phyloP scores from a whole-genome alignment of 2,888 invertebrate genomes.

The Limenitis arthemis region DNA sequence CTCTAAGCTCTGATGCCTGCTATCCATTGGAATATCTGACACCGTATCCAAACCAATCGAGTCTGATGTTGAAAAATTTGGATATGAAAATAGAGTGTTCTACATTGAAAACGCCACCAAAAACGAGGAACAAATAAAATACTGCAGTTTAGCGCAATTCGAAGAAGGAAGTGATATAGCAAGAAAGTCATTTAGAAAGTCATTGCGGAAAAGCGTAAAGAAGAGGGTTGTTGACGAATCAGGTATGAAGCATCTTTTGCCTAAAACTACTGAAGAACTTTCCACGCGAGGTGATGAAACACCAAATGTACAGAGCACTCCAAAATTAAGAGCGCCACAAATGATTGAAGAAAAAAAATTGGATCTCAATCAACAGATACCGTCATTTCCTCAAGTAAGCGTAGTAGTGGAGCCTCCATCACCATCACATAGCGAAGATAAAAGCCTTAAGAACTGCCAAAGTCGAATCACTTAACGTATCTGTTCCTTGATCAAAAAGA shows the following conservation, averaged over 20 bases:
- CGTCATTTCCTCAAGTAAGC: slow-evolving; percentile 75
- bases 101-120: slow-evolving; percentile 67
- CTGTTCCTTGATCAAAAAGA: slow-evolving; percentile 56
- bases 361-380: slow-evolving; percentile 24
- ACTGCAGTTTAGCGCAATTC: slow-evolving; percentile 86
- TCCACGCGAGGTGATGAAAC: slow-evolving; percentile 32
- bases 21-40: slow-evolving; percentile 65
- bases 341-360: slow-evolving; percentile 13
- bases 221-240: slow-evolving; percentile 50
- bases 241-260: slow-evolving; percentile 45
- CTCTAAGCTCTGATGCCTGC: slow-evolving; percentile 68
- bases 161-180: slow-evolving; percentile 89
- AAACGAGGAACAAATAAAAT: slow-evolving; percentile 75
- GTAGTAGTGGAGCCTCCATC: slow-evolving; percentile 84
- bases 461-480: slow-evolving; percentile 60
- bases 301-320: slow-evolving; percentile 24
- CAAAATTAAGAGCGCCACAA: slow-evolving; percentile 15
- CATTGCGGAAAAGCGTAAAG: slow-evolving; percentile 56
- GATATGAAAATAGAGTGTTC: slow-evolving; percentile 82
- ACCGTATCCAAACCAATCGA: slow-evolving; percentile 71
- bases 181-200: slow-evolving; percentile 79
- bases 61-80: slow-evolving; percentile 71
- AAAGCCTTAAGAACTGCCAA: slow-evolving; percentile 49
- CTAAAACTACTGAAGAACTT: slow-evolving; percentile 47
- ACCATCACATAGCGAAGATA: slow-evolving; percentile 76